A percentile compares a stretch with the other conserved stretches of the same genome.
phyloP scores from a whole-genome alignment of 2,888 invertebrate genomes.

The Noctua janthe region DNA sequence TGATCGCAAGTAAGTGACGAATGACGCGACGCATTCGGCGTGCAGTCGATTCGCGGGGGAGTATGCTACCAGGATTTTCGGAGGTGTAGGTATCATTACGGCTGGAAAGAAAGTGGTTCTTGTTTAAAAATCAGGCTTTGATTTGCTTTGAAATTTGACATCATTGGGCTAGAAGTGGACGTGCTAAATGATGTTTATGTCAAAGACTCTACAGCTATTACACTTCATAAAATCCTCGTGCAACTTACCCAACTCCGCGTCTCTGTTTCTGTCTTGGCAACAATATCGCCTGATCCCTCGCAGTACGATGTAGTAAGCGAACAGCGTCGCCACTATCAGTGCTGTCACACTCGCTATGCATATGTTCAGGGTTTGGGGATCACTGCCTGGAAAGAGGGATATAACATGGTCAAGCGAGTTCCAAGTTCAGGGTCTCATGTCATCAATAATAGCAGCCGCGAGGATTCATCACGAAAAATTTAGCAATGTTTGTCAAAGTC shows the following conservation, averaged over 20 bases:
- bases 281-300: slow-evolving; percentile 80
- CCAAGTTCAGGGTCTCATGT: not conserved
- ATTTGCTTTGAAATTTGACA: not conserved
- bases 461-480: not conserved
- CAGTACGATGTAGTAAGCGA: slow-evolving; percentile 84
- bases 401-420: slow-evolving; percentile 4
- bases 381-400: slow-evolving; percentile 73
- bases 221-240: not conserved
- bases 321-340: slow-evolving; percentile 81
- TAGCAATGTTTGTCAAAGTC: not conserved
- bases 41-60: slow-evolving; percentile 82
- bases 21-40: slow-evolving; percentile 83
- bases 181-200: not conserved
- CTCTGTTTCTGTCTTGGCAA: slow-evolving; percentile 80
- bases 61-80: slow-evolving; percentile 84
- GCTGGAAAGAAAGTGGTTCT: slow-evolving; percentile 65
- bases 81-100: slow-evolving; percentile 81
- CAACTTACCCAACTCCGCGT: slow-evolving; percentile 39
- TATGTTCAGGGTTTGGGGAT: slow-evolving; percentile 80
- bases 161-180: not conserved
- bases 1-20: slow-evolving; percentile 81
- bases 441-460: not conserved
- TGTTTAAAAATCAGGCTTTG: not conserved
- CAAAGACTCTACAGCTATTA: not conserved
- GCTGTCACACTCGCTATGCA: slow-evolving; percentile 86